Evolutionary conservation across 2,888 invertebrate species (phyloP), one percentile per base, ranked within the genome.

Genomic region (Phalera bucephala): DNA sequence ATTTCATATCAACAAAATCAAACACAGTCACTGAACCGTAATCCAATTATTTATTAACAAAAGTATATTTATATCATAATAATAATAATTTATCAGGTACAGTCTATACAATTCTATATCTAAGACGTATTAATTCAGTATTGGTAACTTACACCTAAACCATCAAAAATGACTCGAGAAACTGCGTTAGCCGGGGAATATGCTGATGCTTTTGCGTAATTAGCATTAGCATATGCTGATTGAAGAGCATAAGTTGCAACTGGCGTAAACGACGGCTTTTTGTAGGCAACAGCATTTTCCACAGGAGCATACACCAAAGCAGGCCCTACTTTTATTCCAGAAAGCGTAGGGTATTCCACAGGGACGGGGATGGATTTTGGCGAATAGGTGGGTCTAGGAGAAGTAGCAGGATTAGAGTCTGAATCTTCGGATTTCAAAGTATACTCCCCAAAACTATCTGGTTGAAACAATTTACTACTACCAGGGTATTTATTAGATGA

Each of bases 121-220:
- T n/a, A n/a, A n/a, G n/a, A n/a, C n/a, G n/a, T n/a, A n/a, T n/a
- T n/a, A n/a, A n/a, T n/a, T 66, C 54, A 79, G 63, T 69, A 80
- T 40, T 64, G 72, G 41, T 77, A 74, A 28, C 47, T 54, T 1
- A 67, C 64, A 26, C 72, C 93, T 29, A 91, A 83, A 34, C 92
- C 92, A 36, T 89, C 87, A 74, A 92, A 93, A 49, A 83, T 83
- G 49, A 91, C 91, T 64, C 91, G 91, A 43, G 92, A 91, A 11
- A 92, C 91, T 3, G 51, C 43, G 7, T 56, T 42, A 11, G 66
- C 52, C 3, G 66, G 61, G 5, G 65, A 59, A 34, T 52, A 64
- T 1, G 38, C 27, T n/a, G n/a, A n/a, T 0, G 40, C 28, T 12
- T 46, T 42, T 8, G 52, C 36, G 40, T 36, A 56, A 15, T 42